Evolutionary conservation across 1,140 invertebrate species (phyloP).

Genomic region (Venustaconcha ellipsiformis): DNA sequence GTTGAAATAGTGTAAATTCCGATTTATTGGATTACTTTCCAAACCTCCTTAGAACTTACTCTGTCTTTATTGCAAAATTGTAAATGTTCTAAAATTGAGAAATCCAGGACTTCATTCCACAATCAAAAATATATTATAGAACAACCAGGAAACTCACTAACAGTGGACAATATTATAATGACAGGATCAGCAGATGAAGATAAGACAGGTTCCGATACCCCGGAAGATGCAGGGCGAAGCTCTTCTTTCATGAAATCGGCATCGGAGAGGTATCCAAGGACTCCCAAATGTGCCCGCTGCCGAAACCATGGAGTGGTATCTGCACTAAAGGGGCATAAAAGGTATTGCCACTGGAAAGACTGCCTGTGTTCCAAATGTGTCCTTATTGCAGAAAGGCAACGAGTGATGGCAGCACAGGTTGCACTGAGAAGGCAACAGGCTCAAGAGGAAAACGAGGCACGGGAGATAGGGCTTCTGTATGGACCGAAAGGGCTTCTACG

Average conservation of each 20-base stretch:
- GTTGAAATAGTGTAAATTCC: too few relatives aligned
- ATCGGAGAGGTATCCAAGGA: slow-evolving; percentile 89
- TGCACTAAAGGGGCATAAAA: slow-evolving; percentile 94
- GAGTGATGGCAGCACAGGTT: slow-evolving; percentile 95
- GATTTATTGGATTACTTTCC: too few relatives aligned
- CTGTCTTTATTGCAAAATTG: too few relatives aligned
- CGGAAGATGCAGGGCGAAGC: background rate
- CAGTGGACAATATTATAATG: too few relatives aligned
- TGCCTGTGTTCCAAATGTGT: slow-evolving; percentile 90
- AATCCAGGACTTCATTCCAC: too few relatives aligned
- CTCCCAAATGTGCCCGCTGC: slow-evolving; percentile 96
- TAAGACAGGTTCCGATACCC: background rate
- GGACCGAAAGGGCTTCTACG: slow-evolving; percentile 71
- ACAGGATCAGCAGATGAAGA: background rate
- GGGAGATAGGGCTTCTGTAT: slow-evolving; percentile 91
- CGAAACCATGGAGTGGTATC: slow-evolving; percentile 96
- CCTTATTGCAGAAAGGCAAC: slow-evolving; percentile 93
- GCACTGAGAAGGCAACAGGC: slow-evolving; percentile 70
- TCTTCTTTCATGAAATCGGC: slow-evolving; percentile 75
- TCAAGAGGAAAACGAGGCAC: slow-evolving; percentile 96
- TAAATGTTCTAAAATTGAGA: too few relatives aligned
- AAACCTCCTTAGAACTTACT: too few relatives aligned
- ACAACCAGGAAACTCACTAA: too few relatives aligned
- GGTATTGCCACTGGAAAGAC: slow-evolving; percentile 81
- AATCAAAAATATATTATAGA: too few relatives aligned